These are phyloP conservation scores for Xestia xanthographa DNA, from an alignment of 2,888 invertebrate genomes.

Conservation along the genomic window DNA sequence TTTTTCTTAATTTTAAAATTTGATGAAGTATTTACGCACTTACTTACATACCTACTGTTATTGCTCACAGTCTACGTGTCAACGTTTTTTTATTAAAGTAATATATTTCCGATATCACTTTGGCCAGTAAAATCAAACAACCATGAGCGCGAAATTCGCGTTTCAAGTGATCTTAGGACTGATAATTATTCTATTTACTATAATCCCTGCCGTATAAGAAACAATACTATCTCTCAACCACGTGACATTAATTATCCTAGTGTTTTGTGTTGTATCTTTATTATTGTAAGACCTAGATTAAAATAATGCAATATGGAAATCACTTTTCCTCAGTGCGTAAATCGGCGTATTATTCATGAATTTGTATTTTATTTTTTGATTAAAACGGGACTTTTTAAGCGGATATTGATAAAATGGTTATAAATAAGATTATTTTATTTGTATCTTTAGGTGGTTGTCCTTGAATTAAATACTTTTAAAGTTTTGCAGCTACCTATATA, in stretches of 20 bases:
- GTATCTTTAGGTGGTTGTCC: background rate
- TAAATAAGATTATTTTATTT: conserved; percentile 4
- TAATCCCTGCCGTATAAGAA: background rate
- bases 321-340: background rate
- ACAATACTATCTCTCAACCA: background rate
- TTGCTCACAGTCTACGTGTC: background rate
- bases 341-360: background rate
- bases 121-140: background rate
- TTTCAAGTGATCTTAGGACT: background rate
- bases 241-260: background rate
- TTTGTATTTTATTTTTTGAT: background rate
- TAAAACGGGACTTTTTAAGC: background rate
- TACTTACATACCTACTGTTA: too few relatives aligned
- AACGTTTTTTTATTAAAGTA: background rate
- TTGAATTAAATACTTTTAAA: background rate
- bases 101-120: conserved; percentile 3
- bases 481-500: background rate
- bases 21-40: background rate
- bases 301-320: conserved; percentile 23
- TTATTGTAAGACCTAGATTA: conserved; percentile 13
- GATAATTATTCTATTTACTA: background rate
- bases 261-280: background rate
- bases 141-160: background rate
- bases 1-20: background rate
- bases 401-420: conserved; percentile 1